These are phyloP conservation scores for Gobio gobio DNA, from an alignment of 2,113 vertebrate species.

Conservation along the genomic window DNA sequence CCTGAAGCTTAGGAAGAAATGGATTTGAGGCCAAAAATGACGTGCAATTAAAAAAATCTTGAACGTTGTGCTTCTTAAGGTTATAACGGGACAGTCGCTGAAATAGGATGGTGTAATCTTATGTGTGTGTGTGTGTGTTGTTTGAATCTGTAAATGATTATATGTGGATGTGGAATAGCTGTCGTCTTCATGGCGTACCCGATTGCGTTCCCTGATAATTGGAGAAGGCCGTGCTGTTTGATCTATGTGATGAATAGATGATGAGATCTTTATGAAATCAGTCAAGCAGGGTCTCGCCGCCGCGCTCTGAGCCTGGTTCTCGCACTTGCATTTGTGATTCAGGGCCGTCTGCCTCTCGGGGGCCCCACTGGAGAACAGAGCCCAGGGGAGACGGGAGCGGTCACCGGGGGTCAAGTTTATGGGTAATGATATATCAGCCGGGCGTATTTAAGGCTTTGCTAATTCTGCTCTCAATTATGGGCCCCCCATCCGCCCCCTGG, in stretches of 20 bases:
- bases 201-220: slow-evolving; percentile 95
- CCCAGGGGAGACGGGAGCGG: slow-evolving; percentile 86
- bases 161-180: slow-evolving; percentile 77
- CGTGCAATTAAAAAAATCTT: slow-evolving; percentile 62
- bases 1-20: slow-evolving; percentile 43
- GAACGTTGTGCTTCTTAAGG: slow-evolving; percentile 32
- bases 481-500: slow-evolving; percentile 72
- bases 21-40: slow-evolving; percentile 51
- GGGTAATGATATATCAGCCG: slow-evolving; percentile 96
- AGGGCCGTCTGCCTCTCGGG: slow-evolving; percentile 78
- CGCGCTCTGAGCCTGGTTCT: slow-evolving; percentile 1
- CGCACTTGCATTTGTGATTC: not conserved
- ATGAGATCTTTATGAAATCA: slow-evolving; percentile 99
- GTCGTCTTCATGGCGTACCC: slow-evolving; percentile 83
- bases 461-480: slow-evolving; percentile 89
- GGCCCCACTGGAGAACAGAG: slow-evolving; percentile 60
- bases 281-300: slow-evolving; percentile 83
- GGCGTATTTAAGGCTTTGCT: slow-evolving; percentile 92
- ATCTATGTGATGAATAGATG: slow-evolving; percentile 99
- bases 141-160: slow-evolving; percentile 83
- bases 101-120: slow-evolving; percentile 31
- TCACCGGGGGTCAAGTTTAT: slow-evolving; percentile 92
- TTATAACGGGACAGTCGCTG: not conserved
- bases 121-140: slow-evolving; percentile 15
- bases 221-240: slow-evolving; percentile 89